phyloP scores from a whole-genome alignment of 2,113 vertebrate species.

The Chloropsis hardwickii region DNA sequence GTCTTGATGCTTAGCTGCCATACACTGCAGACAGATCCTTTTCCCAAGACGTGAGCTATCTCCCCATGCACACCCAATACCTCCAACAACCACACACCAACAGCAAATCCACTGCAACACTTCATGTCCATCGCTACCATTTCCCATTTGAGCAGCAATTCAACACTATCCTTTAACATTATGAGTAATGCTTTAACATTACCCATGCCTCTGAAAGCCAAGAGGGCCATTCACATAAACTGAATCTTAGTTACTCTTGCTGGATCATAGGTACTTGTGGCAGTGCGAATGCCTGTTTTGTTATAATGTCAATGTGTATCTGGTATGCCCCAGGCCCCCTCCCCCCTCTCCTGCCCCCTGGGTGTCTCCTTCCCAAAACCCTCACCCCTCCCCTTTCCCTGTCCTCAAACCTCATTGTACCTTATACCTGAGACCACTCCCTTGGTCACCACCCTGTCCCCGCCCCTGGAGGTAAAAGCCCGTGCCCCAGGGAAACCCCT shows the following conservation, averaged over 20 bases:
- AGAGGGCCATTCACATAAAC: background rate
- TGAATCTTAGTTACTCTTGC: background rate
- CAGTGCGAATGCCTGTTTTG: too few relatives aligned
- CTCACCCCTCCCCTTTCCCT: too few relatives aligned
- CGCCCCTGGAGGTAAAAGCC: too few relatives aligned
- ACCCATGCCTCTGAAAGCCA: background rate
- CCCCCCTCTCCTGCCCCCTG: too few relatives aligned
- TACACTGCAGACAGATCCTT: background rate
- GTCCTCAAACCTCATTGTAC: too few relatives aligned
- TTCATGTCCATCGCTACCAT: background rate
- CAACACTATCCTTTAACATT: background rate
- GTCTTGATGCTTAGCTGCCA: background rate
- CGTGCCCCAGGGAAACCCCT: too few relatives aligned
- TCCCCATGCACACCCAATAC: fast-evolving
- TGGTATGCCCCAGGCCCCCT: too few relatives aligned
- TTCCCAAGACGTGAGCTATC: background rate
- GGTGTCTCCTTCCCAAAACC: too few relatives aligned
- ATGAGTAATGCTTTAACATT: background rate
- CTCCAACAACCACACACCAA: background rate
- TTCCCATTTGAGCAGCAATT: background rate
- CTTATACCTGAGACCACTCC: too few relatives aligned
- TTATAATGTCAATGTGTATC: too few relatives aligned
- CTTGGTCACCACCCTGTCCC: too few relatives aligned
- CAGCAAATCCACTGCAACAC: background rate
- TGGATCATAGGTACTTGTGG: background rate